phyloP scores from a whole-genome alignment of 2,888 invertebrate species.

The Blastobasis adustella region DNA sequence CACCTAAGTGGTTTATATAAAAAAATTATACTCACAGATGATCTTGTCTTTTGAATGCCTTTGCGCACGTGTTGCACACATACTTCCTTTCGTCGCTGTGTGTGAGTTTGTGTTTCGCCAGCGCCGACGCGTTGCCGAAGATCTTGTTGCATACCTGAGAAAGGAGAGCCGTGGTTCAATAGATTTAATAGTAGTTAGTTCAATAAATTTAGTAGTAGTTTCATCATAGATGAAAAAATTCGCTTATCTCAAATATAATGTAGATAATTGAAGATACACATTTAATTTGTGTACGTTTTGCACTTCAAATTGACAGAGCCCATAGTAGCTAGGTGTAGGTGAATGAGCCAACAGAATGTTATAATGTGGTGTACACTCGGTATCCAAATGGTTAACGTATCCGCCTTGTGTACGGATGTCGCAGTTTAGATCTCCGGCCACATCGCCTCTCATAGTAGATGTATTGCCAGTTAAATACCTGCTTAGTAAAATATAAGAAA shows the following conservation, averaged over 20 bases:
- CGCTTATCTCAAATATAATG: not conserved
- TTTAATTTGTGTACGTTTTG: not conserved
- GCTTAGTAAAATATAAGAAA: too few relatives aligned
- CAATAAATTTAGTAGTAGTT: not conserved
- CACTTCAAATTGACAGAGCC: not conserved
- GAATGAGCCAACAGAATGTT: too few relatives aligned
- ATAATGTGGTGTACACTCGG: too few relatives aligned
- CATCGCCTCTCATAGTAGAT: too few relatives aligned
- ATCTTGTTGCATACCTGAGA: conserved; percentile 94
- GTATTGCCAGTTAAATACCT: too few relatives aligned
- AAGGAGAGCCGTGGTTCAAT: conserved; percentile 6
- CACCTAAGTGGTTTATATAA: too few relatives aligned
- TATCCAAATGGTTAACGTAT: too few relatives aligned
- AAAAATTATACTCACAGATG: conserved; percentile 88
- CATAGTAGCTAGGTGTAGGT: too few relatives aligned
- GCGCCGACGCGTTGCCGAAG: conserved; percentile 97
- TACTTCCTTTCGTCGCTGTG: conserved; percentile 98
- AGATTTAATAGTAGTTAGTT: not conserved
- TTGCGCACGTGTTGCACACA: conserved; percentile 95
- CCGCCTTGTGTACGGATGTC: too few relatives aligned
- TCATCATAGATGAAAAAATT: too few relatives aligned
- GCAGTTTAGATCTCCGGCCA: too few relatives aligned
- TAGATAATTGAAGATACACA: not conserved
- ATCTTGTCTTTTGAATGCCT: conserved; percentile 98
- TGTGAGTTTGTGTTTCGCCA: conserved; percentile 97